These are phyloP conservation scores for Picus viridis DNA, from an alignment of 2,797 vertebrate genomes.

Conservation along the genomic window DNA sequence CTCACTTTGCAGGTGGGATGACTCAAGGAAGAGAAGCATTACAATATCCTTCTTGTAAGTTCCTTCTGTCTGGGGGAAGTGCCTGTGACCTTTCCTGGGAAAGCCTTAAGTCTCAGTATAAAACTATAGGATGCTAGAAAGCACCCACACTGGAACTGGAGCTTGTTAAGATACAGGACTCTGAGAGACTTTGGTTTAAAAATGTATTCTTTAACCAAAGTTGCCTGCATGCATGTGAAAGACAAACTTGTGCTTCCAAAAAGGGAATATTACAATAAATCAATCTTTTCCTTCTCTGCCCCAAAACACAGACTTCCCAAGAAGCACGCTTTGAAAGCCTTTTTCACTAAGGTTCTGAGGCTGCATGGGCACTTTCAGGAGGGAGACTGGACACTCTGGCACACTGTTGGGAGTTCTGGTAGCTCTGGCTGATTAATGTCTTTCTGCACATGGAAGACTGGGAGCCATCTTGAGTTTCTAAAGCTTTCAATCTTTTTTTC, in stretches of 20 bases:
- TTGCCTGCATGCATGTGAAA: neutral
- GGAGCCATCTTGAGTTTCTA: neutral
- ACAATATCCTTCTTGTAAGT: neutral
- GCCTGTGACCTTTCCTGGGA: neutral
- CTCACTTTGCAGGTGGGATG: constrained; percentile 12
- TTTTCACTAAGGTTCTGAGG: neutral
- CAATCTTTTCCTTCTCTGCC: neutral
- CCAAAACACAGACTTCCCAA: neutral
- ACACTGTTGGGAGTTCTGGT: neutral
- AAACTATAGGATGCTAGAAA: neutral
- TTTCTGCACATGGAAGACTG: neutral
- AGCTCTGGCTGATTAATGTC: neutral
- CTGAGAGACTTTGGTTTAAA: neutral
- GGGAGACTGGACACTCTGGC: neutral
- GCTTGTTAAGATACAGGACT: neutral
- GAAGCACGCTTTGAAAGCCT: neutral
- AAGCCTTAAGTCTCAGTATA: neutral
- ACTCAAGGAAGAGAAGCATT: neutral
- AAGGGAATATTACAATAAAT: neutral
- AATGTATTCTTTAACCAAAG: neutral
- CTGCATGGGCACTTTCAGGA: neutral
- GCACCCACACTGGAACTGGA: neutral
- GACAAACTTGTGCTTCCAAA: neutral
- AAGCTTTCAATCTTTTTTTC: neutral
- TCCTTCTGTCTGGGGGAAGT: neutral